Percentiles rank a stretch among this genome's conserved stretches.
Conservation (phyloP, 2,888 invertebrate species). For the Epistrophe eligans region DNA sequence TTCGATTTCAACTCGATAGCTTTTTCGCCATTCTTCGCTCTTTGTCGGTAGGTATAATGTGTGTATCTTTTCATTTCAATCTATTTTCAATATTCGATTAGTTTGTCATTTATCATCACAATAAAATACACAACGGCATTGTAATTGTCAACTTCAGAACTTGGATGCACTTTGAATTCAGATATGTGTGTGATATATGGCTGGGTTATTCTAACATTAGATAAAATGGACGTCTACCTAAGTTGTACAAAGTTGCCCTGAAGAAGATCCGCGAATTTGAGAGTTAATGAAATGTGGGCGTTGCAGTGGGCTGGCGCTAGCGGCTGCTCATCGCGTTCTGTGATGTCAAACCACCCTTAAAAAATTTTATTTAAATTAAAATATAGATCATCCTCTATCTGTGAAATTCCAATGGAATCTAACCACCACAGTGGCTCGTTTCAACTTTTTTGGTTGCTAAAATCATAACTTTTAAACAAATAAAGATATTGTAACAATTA, state of each 20-base stretch:
- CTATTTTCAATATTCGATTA: slow-evolving; percentile 68
- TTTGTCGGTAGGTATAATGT: slow-evolving; percentile 6
- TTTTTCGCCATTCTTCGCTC: slow-evolving; percentile 23
- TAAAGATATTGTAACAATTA: too few species aligned
- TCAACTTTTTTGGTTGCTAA: too few species aligned
- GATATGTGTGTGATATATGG: background rate
- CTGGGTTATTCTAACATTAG: background rate
- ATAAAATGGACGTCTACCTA: background rate
- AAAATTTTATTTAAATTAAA: too few species aligned
- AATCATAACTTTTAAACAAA: too few species aligned
- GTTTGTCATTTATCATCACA: slow-evolving; percentile 64
- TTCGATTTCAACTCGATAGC: slow-evolving; percentile 62
- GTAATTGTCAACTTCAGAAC: slow-evolving; percentile 60
- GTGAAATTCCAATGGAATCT: too few species aligned
- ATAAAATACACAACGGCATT: slow-evolving; percentile 23
- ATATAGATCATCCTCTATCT: too few species aligned
- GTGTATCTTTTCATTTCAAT: slow-evolving; percentile 47
- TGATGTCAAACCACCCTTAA: too few species aligned
- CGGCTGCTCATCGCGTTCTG: too few species aligned
- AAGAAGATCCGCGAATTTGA: too few species aligned
- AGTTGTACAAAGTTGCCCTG: background rate
- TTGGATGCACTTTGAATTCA: slow-evolving; percentile 59
- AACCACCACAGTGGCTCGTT: too few species aligned
- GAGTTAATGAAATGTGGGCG: too few species aligned
- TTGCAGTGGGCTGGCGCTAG: too few species aligned